Evolutionary conservation across 2,113 vertebrate species (phyloP).

Genomic region (Capricornis sumatraensis): DNA sequence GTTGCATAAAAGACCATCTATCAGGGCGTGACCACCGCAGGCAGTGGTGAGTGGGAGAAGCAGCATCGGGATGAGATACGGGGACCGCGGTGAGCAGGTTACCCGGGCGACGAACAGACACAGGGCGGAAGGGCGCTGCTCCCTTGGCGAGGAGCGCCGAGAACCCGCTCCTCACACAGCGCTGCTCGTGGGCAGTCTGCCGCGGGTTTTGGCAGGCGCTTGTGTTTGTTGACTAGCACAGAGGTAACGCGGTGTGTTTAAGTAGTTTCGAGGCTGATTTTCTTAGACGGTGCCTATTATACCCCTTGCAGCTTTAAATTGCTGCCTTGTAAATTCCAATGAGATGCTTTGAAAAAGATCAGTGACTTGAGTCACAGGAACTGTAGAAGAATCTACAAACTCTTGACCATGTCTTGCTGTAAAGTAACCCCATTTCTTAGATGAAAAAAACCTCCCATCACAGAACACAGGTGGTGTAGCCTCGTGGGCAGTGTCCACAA

Average conservation of each 20-base stretch:
- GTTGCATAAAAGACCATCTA: background rate
- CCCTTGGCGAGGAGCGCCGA: background rate
- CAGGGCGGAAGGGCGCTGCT: background rate
- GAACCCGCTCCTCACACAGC: background rate
- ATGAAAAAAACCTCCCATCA: background rate
- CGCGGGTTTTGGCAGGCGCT: slow-evolving; percentile 34
- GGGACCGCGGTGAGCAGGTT: background rate
- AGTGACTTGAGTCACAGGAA: background rate
- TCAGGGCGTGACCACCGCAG: background rate
- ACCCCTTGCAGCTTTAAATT: background rate
- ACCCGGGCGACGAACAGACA: background rate
- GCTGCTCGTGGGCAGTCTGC: background rate
- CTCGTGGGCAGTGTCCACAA: background rate
- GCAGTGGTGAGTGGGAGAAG: background rate
- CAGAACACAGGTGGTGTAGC: background rate
- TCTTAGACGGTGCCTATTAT: background rate
- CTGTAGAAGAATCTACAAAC: background rate
- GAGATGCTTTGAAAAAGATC: background rate
- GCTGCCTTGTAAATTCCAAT: background rate
- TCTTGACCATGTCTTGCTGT: background rate
- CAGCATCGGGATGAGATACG: background rate
- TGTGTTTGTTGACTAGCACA: background rate
- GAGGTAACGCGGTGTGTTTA: background rate
- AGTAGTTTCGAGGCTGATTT: slow-evolving; percentile 9
- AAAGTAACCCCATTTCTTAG: background rate